Evolutionary conservation across 1,140 invertebrate species (phyloP).

Genomic region (Caenorhabditis tropicalis): DNA sequence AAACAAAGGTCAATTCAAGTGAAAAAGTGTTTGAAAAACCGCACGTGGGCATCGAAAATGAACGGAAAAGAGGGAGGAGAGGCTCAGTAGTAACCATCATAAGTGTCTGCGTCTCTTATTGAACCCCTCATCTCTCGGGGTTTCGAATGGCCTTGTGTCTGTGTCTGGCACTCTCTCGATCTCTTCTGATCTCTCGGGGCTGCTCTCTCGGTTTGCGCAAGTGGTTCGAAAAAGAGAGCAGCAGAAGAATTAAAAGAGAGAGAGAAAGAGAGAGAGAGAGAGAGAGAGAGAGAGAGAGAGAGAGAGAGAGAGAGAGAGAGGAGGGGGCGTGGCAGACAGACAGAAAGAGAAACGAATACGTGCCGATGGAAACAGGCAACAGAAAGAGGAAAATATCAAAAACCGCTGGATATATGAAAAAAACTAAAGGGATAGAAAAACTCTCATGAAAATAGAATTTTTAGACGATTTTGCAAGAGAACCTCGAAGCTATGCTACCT

Average conservation of each 20-base stretch:
- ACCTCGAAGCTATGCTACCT: no score
- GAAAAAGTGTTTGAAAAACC: not conserved
- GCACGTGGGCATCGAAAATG: conserved; percentile 34
- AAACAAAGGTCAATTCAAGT: not conserved
- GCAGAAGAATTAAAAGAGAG: not conserved
- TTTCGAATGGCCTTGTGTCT: not conserved
- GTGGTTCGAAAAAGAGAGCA: not conserved
- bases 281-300: not conserved
- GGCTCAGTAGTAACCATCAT: conserved; percentile 28
- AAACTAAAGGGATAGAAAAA: not conserved
- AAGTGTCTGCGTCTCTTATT: not conserved
- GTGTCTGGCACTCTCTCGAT: not conserved
- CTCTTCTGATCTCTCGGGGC: not conserved
- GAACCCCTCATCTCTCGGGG: not conserved
- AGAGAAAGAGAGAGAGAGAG: not conserved
- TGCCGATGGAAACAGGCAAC: not conserved
- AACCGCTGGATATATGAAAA: not conserved
- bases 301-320: not conserved
- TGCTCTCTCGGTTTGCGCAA: not conserved
- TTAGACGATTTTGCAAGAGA: not conserved
- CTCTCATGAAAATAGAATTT: not conserved
- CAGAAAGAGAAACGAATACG: not conserved
- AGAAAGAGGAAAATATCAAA: not conserved
- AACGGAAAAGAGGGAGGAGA: not conserved
- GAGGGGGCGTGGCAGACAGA: not conserved